Conservation (phyloP, 1,140 invertebrate genomes). For the Rhopalosiphum maidis region DNA sequence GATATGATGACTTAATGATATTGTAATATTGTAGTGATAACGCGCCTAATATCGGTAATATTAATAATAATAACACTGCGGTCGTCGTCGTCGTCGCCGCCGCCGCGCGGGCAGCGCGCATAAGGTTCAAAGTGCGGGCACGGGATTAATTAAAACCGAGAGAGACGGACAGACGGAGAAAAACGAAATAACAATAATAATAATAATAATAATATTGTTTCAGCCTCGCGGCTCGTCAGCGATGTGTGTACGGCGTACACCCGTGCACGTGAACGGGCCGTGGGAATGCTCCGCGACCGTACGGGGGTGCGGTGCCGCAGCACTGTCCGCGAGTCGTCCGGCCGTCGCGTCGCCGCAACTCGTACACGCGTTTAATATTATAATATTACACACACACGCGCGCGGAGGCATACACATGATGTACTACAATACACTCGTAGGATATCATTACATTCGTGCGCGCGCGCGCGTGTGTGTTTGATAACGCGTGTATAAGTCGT, state of each 20-base stretch:
- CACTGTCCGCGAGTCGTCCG: slow-evolving; percentile 25
- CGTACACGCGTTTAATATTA: not conserved
- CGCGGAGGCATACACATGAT: not conserved
- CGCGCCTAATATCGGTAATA: too few relatives aligned
- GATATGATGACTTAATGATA: too few relatives aligned
- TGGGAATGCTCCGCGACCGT: slow-evolving; percentile 24
- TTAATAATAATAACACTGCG: too few relatives aligned
- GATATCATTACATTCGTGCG: not conserved
- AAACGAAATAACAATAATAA: too few relatives aligned
- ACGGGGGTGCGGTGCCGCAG: not conserved
- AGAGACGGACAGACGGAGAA: not conserved
- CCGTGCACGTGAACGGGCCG: slow-evolving; percentile 19
- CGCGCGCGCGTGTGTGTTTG: not conserved
- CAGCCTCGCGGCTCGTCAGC: slow-evolving; percentile 46
- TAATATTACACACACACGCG: not conserved
- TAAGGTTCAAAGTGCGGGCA: slow-evolving; percentile 37
- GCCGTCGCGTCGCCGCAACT: not conserved
- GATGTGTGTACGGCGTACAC: not conserved
- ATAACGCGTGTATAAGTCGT: not conserved
- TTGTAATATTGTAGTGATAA: too few relatives aligned
- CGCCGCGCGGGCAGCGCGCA: not conserved
- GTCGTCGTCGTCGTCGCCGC: too few relatives aligned
- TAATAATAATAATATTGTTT: slow-evolving; percentile 54
- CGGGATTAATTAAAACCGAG: slow-evolving; percentile 49
- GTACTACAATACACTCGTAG: not conserved